Base-by-base conservation (phyloP, 2,888 invertebrate genomes). In the Caenorhabditis afra region DNA sequence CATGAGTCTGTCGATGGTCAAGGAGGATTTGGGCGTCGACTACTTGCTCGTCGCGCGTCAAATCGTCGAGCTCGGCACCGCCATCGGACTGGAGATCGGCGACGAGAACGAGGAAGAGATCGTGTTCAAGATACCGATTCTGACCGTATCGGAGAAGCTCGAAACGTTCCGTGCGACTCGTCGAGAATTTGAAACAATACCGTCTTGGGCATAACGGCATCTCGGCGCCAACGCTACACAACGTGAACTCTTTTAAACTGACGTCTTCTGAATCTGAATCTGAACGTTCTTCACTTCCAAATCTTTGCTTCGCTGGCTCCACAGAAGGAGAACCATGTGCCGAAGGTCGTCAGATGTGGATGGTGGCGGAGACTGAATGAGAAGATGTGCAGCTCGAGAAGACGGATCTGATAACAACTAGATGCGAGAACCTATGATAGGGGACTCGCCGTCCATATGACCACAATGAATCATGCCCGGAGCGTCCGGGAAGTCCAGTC, bases 221-320 rank as follows among this genome's bases (percentile, higher is more conserved):
- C 16, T 83, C 85, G 12, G 88, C 87, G 1, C 87, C 88, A 2
- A 84, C 86, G 3, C 81, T 88, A 16, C 87, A 88, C 50, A 86
- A 88, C 79, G 87, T 87, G 20, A 44, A 29, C 29, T n/a, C n/a
- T n/a, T n/a, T n/a, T n/a, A 7, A 29, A 3, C 4, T 3, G 29
- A 29, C 29, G 29, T 5, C 29, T 58, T 47, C 45, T 47, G 45
- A 47, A 10, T 18, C 18, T 20, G n/a, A n/a, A n/a, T n/a, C n/a
- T n/a, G n/a, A n/a, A n/a, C 16, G 49, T 53, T 53, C 14, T 35
- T 35, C n/a, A n/a, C n/a, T 62, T 81, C 23, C 67, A 86, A 85
- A 85, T 86, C 50, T 86, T 86, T 58, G 81, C 86, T 29, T 81
- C 76, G 0, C 61, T 85, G 23, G 86, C 86, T n/a, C 87, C 87